Evolutionary conservation across 1,140 invertebrate genomes (phyloP).

Genomic region (Lycorma delicatula): DNA sequence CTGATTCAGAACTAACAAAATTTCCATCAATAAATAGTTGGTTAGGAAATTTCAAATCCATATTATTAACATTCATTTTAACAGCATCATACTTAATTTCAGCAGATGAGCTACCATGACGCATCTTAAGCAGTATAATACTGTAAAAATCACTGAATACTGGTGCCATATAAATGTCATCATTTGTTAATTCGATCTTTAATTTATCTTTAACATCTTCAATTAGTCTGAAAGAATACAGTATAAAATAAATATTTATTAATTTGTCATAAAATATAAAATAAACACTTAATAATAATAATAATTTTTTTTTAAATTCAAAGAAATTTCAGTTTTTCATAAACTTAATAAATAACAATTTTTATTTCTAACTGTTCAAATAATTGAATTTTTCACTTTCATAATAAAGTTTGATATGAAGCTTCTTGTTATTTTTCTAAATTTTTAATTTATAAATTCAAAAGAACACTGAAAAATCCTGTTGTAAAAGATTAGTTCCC

Average conservation of each 20-base stretch:
- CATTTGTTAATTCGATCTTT: slow-evolving; percentile 69
- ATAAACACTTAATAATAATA: too few species aligned
- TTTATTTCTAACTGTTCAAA: too few species aligned
- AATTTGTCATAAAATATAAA: too few species aligned
- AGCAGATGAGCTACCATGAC: slow-evolving; percentile 47
- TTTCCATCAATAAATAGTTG: slow-evolving; percentile 88
- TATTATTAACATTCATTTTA: slow-evolving; percentile 70
- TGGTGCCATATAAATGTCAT: slow-evolving; percentile 89
- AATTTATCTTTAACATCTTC: slow-evolving; percentile 86
- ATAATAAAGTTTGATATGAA: too few species aligned
- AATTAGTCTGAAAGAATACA: slow-evolving; percentile 55
- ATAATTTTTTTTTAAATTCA: too few species aligned
- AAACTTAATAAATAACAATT: too few species aligned
- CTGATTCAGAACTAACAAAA: slow-evolving; percentile 69
- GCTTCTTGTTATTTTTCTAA: too few species aligned
- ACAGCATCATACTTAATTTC: slow-evolving; percentile 62
- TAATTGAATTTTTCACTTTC: too few species aligned
- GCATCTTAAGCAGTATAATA: slow-evolving; percentile 52
- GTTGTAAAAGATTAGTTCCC: too few species aligned
- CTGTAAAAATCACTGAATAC: slow-evolving; percentile 72
- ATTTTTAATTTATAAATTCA: too few species aligned
- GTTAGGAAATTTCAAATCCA: slow-evolving; percentile 72
- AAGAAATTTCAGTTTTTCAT: too few species aligned
- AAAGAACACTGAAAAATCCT: too few species aligned
- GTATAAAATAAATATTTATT: slow-evolving; percentile 8